Conservation (phyloP, 2,113 vertebrate species). For the Tyrannus savana region DNA sequence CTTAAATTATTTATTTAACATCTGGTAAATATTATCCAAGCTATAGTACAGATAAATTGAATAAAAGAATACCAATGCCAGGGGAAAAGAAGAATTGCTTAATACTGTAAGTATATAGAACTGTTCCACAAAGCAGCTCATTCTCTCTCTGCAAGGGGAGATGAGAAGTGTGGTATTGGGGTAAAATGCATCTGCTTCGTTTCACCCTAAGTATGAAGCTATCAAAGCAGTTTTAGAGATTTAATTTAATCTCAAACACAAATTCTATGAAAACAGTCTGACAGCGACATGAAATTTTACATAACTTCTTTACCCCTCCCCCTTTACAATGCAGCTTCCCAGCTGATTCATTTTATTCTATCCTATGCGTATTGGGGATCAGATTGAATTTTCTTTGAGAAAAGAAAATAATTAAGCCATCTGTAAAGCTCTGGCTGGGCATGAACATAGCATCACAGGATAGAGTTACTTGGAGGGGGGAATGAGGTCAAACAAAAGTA, state of each 20-base stretch:
- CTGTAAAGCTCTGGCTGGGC: conserved; percentile 60
- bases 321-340: conserved; percentile 57
- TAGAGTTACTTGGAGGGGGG: conserved; percentile 61
- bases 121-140: conserved; percentile 63
- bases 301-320: conserved; percentile 62
- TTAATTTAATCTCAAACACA: conserved; percentile 67
- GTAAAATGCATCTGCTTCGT: conserved; percentile 73
- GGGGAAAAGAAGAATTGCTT: conserved; percentile 67
- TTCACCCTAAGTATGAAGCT: conserved; percentile 73
- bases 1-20: conserved; percentile 74
- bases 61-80: conserved; percentile 72
- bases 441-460: conserved; percentile 50
- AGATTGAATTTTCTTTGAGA: conserved; percentile 58
- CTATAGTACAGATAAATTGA: conserved; percentile 72
- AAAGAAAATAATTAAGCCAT: conserved; percentile 76
- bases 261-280: conserved; percentile 64
- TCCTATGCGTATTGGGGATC: conserved; percentile 46
- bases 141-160: conserved; percentile 61
- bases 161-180: conserved; percentile 56
- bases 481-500: conserved; percentile 58
- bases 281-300: conserved; percentile 71
- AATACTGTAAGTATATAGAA: conserved; percentile 71
- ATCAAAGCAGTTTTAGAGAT: conserved; percentile 59
- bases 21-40: conserved; percentile 77
- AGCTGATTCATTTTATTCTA: conserved; percentile 73